Conservation (phyloP, 2,113 vertebrate species). For the Scomber colias region DNA sequence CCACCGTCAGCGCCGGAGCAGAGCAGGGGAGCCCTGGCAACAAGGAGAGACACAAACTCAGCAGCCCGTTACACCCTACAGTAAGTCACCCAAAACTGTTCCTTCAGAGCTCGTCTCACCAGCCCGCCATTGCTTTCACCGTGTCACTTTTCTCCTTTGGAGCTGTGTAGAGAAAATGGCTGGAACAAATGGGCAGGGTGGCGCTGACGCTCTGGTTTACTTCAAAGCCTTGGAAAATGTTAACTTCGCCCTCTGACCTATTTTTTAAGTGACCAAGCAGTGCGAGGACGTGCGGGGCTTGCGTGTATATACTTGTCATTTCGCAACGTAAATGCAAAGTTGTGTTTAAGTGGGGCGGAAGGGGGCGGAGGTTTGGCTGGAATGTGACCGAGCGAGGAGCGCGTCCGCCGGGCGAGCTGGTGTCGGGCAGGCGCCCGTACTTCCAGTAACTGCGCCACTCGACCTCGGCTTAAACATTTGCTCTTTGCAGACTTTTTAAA, state of each 20-base stretch:
- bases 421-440: slow-evolving; percentile 67
- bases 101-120: slow-evolving; percentile 16
- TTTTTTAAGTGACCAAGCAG: slow-evolving; percentile 60
- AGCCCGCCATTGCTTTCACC: slow-evolving; percentile 42
- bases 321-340: slow-evolving; percentile 51
- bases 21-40: slow-evolving; percentile 85
- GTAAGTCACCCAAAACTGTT: slow-evolving; percentile 87
- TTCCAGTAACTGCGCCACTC: slow-evolving; percentile 84
- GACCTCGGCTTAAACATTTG: slow-evolving; percentile 58
- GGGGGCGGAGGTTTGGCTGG: slow-evolving; percentile 61
- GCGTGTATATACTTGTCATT: slow-evolving; percentile 63
- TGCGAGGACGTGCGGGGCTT: background rate
- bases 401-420: slow-evolving; percentile 73
- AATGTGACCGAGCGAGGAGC: slow-evolving; percentile 74
- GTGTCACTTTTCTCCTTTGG: slow-evolving; percentile 51
- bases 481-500: slow-evolving; percentile 29
- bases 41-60: slow-evolving; percentile 84
- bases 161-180: slow-evolving; percentile 73
- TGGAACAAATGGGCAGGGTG: slow-evolving; percentile 77
- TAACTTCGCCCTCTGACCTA: slow-evolving; percentile 73
- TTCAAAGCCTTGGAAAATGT: slow-evolving; percentile 71
- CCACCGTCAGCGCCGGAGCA: slow-evolving; percentile 89
- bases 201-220: slow-evolving; percentile 77
- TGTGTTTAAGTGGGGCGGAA: slow-evolving; percentile 57
- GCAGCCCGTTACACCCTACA: slow-evolving; percentile 88